Conservation (phyloP, 2,888 invertebrate species). For the Acrocyrtus sp. region DNA sequence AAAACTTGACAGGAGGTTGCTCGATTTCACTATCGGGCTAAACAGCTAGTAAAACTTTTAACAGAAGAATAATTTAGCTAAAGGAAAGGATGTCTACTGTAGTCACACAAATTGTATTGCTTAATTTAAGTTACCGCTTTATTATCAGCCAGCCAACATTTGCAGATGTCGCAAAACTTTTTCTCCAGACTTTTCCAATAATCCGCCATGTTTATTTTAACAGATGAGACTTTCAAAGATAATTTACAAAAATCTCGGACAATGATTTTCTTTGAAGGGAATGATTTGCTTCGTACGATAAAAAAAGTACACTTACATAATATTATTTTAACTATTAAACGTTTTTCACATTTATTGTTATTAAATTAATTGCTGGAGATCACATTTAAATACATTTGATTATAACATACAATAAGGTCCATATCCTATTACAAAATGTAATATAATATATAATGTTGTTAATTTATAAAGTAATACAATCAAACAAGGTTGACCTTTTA, state of each 20-base stretch:
- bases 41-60: too few relatives aligned
- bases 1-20: too few relatives aligned
- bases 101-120: too few relatives aligned
- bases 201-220: slow-evolving; percentile 74
- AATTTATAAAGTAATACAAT: too few relatives aligned
- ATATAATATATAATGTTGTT: too few relatives aligned
- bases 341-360: background rate
- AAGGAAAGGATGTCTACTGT: too few relatives aligned
- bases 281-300: too few relatives aligned
- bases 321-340: background rate
- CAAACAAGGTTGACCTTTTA: too few relatives aligned
- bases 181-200: slow-evolving; percentile 97
- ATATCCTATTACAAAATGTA: too few relatives aligned
- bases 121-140: slow-evolving; percentile 83
- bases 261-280: background rate
- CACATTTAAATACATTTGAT: too few relatives aligned
- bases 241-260: background rate
- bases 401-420: too few relatives aligned
- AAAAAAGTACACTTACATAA: too few relatives aligned
- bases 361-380: background rate
- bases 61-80: slow-evolving; percentile 53
- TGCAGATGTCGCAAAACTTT: slow-evolving; percentile 97
- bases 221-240: background rate
- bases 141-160: slow-evolving; percentile 98
- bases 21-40: background rate